These are phyloP conservation scores for Dromococcyx pavoninus DNA, from an alignment of 2,797 vertebrate genomes.

Conservation along the genomic window DNA sequence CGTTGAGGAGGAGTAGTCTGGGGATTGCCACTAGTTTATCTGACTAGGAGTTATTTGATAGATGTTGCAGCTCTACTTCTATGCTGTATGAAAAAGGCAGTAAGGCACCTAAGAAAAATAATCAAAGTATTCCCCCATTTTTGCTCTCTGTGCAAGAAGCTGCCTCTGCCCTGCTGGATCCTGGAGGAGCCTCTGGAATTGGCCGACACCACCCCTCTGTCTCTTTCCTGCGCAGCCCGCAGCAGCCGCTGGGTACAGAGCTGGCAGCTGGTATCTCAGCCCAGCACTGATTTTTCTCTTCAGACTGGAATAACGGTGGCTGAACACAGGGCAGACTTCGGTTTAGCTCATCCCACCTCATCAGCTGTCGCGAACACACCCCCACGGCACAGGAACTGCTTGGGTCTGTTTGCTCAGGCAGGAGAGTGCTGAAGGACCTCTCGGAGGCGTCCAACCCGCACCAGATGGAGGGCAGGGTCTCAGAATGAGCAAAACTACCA, in stretches of 20 bases:
- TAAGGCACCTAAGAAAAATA: not conserved
- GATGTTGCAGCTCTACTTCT: not conserved
- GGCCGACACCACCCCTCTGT: not conserved
- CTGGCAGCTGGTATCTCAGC: not conserved
- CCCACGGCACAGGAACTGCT: not conserved
- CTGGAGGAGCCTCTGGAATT: not conserved
- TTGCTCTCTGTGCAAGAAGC: rapidly evolving
- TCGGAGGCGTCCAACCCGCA: not conserved
- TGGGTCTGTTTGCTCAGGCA: not conserved
- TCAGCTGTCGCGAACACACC: not conserved
- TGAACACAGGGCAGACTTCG: not conserved
- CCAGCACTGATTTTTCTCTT: not conserved
- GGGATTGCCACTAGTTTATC: not conserved
- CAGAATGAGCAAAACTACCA: rapidly evolving
- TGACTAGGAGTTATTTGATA: not conserved
- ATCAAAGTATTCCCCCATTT: not conserved
- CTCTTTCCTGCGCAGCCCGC: not conserved
- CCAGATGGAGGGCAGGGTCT: not conserved
- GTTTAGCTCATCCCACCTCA: not conserved
- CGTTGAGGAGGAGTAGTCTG: not conserved
- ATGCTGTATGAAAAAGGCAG: too few relatives aligned
- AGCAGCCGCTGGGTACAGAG: rapidly evolving
- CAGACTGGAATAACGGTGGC: not conserved
- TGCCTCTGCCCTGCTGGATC: not conserved
- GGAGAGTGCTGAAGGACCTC: rapidly evolving